Evolutionary conservation across 2,888 invertebrate genomes (phyloP).

Genomic region (Phyllotreta cruciferae): DNA sequence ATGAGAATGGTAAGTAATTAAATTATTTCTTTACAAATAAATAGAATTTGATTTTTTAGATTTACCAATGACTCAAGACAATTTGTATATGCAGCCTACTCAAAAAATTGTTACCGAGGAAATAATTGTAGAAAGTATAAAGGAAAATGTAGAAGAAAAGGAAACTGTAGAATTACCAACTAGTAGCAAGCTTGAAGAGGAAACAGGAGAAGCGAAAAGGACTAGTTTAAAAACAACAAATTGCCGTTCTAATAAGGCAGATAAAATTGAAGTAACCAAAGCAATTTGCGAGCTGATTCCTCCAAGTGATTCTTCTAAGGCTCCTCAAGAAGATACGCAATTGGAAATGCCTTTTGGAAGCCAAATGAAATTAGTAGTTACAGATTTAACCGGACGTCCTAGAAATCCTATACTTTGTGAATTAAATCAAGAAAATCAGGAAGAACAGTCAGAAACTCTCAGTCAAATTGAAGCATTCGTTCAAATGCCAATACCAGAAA

Average conservation of each 20-base stretch:
- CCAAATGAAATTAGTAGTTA: not conserved
- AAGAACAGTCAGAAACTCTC: conserved; percentile 22
- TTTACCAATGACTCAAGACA: conserved; percentile 11
- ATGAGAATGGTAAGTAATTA: not conserved
- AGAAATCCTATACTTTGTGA: conserved; percentile 36
- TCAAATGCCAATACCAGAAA: conserved; percentile 19
- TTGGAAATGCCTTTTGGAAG: conserved; percentile 13
- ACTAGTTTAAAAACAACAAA: too few relatives aligned
- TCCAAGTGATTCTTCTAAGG: not conserved
- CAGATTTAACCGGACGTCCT: conserved; percentile 27
- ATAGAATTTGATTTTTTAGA: conserved; percentile 8
- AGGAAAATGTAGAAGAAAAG: conserved; percentile 3
- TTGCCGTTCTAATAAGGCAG: too few relatives aligned
- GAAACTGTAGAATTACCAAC: conserved; percentile 7
- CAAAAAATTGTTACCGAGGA: conserved; percentile 14
- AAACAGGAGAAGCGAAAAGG: not conserved
- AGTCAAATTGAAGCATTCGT: conserved; percentile 39
- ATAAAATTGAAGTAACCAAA: too few relatives aligned
- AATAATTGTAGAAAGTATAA: not conserved
- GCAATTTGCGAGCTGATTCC: not conserved
- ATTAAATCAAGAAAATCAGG: conserved; percentile 22
- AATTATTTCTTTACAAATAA: not conserved
- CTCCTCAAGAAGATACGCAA: conserved; percentile 16
- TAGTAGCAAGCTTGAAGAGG: not conserved
- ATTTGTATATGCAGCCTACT: conserved; percentile 16